Evolutionary conservation across 2,888 invertebrate genomes (phyloP), one percentile per base, ranked within the genome.

Genomic region (Dendrolimus houi): DNA sequence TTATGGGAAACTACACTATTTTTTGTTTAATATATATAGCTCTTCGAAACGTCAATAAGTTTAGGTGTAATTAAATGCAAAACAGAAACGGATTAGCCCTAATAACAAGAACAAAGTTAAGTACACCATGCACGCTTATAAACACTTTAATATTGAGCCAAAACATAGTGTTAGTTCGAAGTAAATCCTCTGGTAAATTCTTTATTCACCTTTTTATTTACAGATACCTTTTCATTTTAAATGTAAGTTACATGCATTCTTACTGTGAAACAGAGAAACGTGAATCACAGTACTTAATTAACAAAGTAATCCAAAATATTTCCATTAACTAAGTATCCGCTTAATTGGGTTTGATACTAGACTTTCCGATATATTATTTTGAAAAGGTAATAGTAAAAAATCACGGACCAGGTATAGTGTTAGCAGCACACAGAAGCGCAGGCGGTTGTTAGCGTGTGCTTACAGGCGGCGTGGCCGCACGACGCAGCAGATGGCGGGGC

Each of bases 381-480:
- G 65, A 62, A 67, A 68, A 71, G 64, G 66, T 66, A 65, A 70
- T 70, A 78, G 68, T 69, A 64, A 71, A 80, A 79, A 78, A 73
- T 70, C 71, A 88, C 89, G 85, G 87, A 87, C 85, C 88, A 76
- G 84, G 81, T 79, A 65, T 74, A 69, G 9, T 79, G 85, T 88
- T 88, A 88, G 86, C 85, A 75, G 83, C 84, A 86, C 85, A 85
- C 86, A 85, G 81, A 83, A 75, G 77, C 81, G 78, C 82, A 82
- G 85, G 79, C 83, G 77, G 74, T 81, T 79, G 79, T 85, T 85
- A 85, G 85, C 82, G 74, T 75, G 85, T 81, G 87, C 91, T 91
- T 91, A 91, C 91, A 79, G 91, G 91, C 88, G 91, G 91, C 87
- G 91, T 91, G 71, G 75, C 81, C 82, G 91, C 91, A 68, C 83